Evolutionary conservation across 2,797 vertebrate genomes (phyloP), one percentile per base, ranked within the genome.

Genomic region (Silurus aristotelis): DNA sequence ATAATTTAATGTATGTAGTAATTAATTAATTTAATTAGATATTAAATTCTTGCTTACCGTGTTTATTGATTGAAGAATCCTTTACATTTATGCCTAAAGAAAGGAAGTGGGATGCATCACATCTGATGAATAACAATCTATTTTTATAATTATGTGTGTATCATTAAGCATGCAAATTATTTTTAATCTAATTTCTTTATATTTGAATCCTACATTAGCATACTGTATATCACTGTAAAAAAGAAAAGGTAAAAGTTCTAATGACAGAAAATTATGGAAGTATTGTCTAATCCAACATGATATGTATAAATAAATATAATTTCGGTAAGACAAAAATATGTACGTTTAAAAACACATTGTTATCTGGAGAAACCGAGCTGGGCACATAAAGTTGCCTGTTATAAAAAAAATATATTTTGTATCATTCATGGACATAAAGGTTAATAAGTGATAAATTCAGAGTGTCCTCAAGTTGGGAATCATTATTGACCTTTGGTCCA

Each of bases 401-500:
- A 2, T 38, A 73, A 52, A 73, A 73, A 52, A 52, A 13, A 27
- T 13, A 43, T 14, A 17, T n/a, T 61, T 61, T 10, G 1, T 43
- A 22, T 43, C 63, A 12, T 25, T 63, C 13, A n/a, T 63, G 60
- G 6, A 80, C 14, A 48, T n/a, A 17, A 80, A 80, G 7, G 77
- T 64, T 64, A 80, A 80, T 75, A 27, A 75, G 48, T 80, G 22
- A 80, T 84, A 78, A 84, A 84, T 55, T 52, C 17, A 68, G 13
- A 80, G 13, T 0, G 71, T 85, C 31, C 13, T 72, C 77, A 27
- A 27, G 38, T 27, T 81, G 48, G 55, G n/a, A 58, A 55, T 20
- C n/a, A 63, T 5, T 2, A 14, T n/a, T 89, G 92, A 88, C 88
- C 95, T 95, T 95, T 95, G 93, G 86, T 82, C 90, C 86, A 66